phyloP scores from a whole-genome alignment of 2,797 vertebrate genomes.

The Liparis tanakae region DNA sequence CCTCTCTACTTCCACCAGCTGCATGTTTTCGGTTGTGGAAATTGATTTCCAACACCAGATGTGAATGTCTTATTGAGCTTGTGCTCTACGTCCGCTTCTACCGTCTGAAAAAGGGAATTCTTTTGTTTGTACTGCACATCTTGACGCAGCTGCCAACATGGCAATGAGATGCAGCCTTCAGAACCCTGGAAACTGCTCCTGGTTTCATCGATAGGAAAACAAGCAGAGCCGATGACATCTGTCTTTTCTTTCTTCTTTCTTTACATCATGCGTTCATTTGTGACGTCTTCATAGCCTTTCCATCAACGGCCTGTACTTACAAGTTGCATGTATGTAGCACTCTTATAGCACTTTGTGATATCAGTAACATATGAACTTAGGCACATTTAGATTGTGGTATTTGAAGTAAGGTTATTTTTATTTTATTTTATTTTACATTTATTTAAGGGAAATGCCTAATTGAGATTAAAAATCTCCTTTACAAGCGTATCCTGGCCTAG shows the following conservation, averaged over 20 bases:
- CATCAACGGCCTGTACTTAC: not conserved
- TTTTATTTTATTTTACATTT: no score
- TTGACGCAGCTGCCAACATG: constrained; percentile 19
- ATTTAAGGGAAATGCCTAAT: no score
- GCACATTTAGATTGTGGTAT: not conserved
- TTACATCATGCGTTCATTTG: not conserved
- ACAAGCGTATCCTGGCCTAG: no score
- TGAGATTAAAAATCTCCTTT: no score
- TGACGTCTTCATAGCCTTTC: not conserved
- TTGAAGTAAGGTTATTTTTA: not conserved
- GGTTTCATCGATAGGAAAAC: constrained; percentile 16
- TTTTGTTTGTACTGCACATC: constrained; percentile 35
- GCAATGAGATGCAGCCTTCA: constrained; percentile 41
- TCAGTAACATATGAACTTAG: not conserved
- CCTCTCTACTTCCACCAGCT: constrained; percentile 15
- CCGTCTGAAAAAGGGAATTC: not conserved
- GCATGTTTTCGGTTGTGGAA: constrained; percentile 4
- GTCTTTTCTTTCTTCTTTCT: not conserved
- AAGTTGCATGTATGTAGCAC: not conserved
- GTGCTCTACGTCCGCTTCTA: not conserved
- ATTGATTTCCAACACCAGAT: constrained; percentile 29
- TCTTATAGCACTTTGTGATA: not conserved
- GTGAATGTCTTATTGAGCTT: constrained; percentile 14
- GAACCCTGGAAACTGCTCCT: constrained; percentile 22
- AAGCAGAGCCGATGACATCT: constrained; percentile 10